phyloP scores from a whole-genome alignment of 2,888 invertebrate species.

The Platerodrilus igneus region DNA sequence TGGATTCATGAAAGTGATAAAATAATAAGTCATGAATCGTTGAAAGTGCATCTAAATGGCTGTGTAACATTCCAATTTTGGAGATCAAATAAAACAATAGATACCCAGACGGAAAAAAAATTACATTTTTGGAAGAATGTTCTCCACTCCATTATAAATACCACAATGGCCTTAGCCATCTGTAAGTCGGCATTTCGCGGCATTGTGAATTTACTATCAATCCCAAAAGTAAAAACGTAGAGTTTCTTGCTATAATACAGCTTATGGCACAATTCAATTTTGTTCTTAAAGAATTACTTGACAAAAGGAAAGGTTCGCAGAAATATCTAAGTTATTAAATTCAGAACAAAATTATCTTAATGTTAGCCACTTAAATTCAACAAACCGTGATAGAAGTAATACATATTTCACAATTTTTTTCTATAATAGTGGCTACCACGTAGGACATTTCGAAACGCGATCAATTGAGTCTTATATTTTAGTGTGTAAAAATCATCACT shows the following conservation, averaged over 20 bases:
- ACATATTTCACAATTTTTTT: neutral
- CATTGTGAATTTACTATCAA: no score
- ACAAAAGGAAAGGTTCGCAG: constrained; percentile 1
- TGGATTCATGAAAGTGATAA: no score
- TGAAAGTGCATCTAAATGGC: no score
- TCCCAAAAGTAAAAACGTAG: no score
- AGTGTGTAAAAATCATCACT: neutral
- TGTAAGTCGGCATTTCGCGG: no score
- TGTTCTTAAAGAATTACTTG: constrained; percentile 2
- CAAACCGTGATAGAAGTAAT: constrained; percentile 1
- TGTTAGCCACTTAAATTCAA: constrained; percentile 1
- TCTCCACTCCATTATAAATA: no score
- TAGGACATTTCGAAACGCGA: constrained; percentile 7
- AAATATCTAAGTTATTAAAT: neutral
- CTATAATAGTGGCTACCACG: constrained; percentile 5
- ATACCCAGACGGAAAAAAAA: no score
- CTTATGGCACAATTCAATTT: constrained; percentile 1
- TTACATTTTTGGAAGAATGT: no score
- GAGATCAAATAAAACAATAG: no score
- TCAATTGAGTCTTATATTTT: neutral
- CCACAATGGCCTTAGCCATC: no score
- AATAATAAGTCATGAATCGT: no score
- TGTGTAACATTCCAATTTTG: no score
- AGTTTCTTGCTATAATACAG: neutral
- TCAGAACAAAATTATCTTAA: constrained; percentile 3